phyloP scores from a whole-genome alignment of 2,113 vertebrate genomes.

The Eublepharis macularius region DNA sequence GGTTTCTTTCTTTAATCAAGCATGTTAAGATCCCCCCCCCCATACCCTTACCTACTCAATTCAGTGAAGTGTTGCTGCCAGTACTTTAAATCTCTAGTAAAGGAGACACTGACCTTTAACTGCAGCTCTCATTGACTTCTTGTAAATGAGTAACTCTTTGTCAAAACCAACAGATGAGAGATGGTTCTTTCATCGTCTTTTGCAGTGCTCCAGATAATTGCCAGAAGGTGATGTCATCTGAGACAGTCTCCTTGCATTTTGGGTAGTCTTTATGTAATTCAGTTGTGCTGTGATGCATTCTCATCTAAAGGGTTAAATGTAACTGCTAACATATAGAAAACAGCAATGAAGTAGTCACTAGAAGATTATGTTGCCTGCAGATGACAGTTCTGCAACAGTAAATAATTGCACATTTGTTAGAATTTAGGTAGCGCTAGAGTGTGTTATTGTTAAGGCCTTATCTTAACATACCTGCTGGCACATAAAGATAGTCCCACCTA shows the following conservation, averaged over 20 bases:
- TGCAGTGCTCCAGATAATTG: slow-evolving; percentile 1
- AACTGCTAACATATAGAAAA: neutral
- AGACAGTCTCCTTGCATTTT: neutral
- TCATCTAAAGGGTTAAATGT: neutral
- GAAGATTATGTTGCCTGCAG: neutral
- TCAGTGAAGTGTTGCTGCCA: slow-evolving; percentile 28
- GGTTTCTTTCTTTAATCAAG: slow-evolving; percentile 29
- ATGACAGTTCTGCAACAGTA: neutral
- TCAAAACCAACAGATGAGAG: slow-evolving; percentile 3
- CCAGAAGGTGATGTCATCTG: neutral
- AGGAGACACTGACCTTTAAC: slow-evolving; percentile 8
- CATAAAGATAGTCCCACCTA: neutral
- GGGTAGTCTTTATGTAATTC: neutral
- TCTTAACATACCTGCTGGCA: neutral
- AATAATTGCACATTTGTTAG: neutral
- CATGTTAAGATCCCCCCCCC: neutral
- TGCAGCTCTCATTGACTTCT: neutral
- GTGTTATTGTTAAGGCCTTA: neutral
- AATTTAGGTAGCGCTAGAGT: neutral
- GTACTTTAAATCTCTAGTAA: slow-evolving; percentile 37
- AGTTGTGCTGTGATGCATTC: neutral
- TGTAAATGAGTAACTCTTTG: slow-evolving; percentile 31
- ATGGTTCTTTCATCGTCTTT: neutral
- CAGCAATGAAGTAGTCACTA: neutral
- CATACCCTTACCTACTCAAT: slow-evolving; percentile 27